A percentile compares a stretch with the other conserved stretches of the same genome.
Evolutionary conservation across 2,113 vertebrate species (phyloP).

Genomic region (Potamarius usumacintae): DNA sequence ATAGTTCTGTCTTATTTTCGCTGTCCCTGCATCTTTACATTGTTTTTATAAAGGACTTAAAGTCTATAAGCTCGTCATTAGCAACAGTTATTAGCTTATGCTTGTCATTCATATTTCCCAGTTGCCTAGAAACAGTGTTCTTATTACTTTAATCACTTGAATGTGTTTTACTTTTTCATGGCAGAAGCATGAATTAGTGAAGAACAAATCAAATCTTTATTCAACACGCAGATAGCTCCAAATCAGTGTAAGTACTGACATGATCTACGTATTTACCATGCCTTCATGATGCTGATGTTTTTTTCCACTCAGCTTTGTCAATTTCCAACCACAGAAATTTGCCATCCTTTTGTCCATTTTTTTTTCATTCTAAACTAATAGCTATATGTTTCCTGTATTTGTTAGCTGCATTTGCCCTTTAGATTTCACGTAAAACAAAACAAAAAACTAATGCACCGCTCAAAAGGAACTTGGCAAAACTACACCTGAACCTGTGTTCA

Average conservation of each 20-base stretch:
- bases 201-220: neutral
- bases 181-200: neutral
- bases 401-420: neutral
- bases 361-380: neutral
- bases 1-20: neutral
- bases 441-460: neutral
- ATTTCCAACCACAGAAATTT: neutral
- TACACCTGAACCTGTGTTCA: neutral
- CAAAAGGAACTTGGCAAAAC: neutral
- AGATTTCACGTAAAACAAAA: neutral
- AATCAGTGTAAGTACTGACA: neutral
- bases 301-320: neutral
- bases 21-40: neutral
- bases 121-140: neutral
- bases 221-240: neutral
- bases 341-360: neutral
- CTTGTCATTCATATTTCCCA: neutral
- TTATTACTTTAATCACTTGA: neutral
- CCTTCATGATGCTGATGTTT: neutral
- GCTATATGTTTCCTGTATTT: neutral
- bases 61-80: neutral
- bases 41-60: neutral
- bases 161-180: neutral
- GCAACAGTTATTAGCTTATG: neutral
- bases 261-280: neutral